Conservation (phyloP, 2,888 invertebrate species). For the Plagodis pulveraria region DNA sequence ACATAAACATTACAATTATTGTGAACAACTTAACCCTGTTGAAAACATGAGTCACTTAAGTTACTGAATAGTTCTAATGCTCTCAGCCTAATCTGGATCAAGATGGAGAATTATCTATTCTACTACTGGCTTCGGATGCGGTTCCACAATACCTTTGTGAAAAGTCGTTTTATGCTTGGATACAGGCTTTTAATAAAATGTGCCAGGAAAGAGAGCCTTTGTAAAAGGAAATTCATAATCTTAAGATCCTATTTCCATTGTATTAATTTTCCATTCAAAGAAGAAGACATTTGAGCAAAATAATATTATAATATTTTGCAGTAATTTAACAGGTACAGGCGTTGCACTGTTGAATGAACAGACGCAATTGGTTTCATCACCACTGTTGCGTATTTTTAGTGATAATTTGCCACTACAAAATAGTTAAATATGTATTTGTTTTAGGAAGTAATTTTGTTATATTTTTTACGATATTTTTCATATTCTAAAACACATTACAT, state of each 20-base stretch:
- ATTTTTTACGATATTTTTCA: no score
- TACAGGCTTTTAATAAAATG: conserved; percentile 12
- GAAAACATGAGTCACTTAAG: not conserved
- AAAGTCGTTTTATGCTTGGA: conserved; percentile 6
- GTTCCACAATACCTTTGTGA: conserved; percentile 17
- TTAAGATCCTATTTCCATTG: not conserved
- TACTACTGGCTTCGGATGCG: conserved; percentile 6
- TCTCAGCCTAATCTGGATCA: conserved; percentile 12
- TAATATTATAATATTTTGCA: no score
- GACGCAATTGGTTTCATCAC: no score
- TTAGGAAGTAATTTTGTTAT: no score
- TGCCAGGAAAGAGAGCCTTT: conserved; percentile 2
- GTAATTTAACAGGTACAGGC: no score
- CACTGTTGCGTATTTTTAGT: no score
- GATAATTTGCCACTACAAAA: no score
- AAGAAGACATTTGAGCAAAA: not conserved
- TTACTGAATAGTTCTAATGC: not conserved
- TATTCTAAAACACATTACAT: no score
- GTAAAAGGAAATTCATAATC: not conserved
- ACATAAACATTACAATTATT: not conserved
- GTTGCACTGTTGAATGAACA: no score
- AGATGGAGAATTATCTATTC: conserved; percentile 12
- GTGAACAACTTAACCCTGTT: no score
- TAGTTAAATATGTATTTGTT: no score
- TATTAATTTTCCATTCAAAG: no score